Evolutionary conservation across 2,888 invertebrate genomes (phyloP), one percentile per base, ranked within the genome.

Genomic region (Plebejus argus): DNA sequence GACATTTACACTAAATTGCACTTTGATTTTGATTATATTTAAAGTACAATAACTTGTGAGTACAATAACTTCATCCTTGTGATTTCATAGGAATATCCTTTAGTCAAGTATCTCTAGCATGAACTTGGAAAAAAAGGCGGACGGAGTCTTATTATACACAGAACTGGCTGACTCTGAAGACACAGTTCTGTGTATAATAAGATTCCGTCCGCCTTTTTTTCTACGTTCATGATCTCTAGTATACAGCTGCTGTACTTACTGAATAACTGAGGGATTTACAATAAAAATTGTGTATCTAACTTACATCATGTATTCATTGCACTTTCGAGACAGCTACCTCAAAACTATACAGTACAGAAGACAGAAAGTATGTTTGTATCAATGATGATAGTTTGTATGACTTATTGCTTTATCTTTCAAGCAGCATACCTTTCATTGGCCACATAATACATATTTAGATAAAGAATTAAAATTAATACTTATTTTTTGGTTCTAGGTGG

Each of bases 401-500:
- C 18, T 53, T 53, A 18, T 53, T 53, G 53, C 18, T 53, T 53
- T 53, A 53, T 49, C 39, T 10, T 0, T 39, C 39, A 39, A 39
- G 39, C 1, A 10, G 7, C 7, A 39, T 39, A 39, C 35, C 28
- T 28, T 28, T 28, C 39, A 10, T 39, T 39, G 39, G 45, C 45
- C 45, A 45, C 45, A 45, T 10, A 45, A 3, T 45, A 45, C 10
- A 45, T 3, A 45, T 10, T 10, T 45, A 45, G 45, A 39, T 3
- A 39, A 10, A 39, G 10, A 56, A 4, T 76, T 33, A 28, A n/a
- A n/a, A n/a, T n/a, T 23, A 33, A 5, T n/a, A 3, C 56, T 35
- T 7, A 66, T 49, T 53, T 23, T 70, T 10, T 76, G 12, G 70
- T 83, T 85, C 6, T 86, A 98, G 97, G 97, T 98, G 86, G 97